These are phyloP conservation scores for Tupaia chinensis DNA, from an alignment of 2,113 vertebrate genomes.

Conservation along the genomic window DNA sequence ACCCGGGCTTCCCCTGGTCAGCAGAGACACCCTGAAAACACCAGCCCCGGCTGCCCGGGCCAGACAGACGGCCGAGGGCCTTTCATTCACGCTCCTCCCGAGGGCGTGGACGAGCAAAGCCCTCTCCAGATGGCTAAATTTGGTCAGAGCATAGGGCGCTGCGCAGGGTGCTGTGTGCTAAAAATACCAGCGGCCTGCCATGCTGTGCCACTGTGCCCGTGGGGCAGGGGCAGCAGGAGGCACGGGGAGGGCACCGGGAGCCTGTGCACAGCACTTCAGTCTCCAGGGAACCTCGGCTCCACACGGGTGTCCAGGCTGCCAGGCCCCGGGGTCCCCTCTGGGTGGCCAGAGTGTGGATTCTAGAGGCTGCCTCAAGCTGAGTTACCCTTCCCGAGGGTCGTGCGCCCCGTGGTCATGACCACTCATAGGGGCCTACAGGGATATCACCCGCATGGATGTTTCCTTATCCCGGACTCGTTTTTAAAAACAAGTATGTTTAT, in stretches of 20 bases:
- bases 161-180: conserved; percentile 52
- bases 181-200: conserved; percentile 68
- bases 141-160: conserved; percentile 66
- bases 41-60: background rate
- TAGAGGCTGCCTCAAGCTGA: background rate
- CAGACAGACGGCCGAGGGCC: background rate
- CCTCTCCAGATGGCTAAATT: conserved; percentile 74
- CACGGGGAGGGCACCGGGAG: background rate
- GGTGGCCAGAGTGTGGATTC: accelerated
- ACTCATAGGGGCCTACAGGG: too few species aligned
- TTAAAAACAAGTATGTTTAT: background rate
- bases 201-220: background rate
- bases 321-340: accelerated
- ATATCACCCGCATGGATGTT: too few species aligned
- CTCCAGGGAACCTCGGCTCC: accelerated
- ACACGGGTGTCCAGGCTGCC: accelerated
- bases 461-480: background rate
- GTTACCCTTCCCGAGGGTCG: accelerated
- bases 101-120: background rate
- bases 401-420: accelerated
- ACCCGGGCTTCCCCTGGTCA: background rate
- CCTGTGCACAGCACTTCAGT: accelerated
- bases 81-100: conserved; percentile 23
- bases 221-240: background rate
- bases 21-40: background rate